Conservation (phyloP, 2,797 vertebrate species). For the Emys orbicularis region DNA sequence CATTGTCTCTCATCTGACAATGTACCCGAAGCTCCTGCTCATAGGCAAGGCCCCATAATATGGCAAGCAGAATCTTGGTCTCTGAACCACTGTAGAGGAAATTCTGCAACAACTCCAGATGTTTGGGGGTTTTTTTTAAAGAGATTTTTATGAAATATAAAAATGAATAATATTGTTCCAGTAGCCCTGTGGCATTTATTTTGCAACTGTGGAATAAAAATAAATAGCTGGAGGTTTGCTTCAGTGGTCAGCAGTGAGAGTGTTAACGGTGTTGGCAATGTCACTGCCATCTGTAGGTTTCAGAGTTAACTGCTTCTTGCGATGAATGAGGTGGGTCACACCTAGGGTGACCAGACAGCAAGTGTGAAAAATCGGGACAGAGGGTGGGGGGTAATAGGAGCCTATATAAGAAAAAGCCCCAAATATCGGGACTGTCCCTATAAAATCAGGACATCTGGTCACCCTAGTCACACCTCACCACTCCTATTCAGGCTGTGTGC, state of each 20-base stretch:
- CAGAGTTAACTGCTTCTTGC: background rate
- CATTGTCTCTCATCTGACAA: background rate
- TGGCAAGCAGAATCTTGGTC: background rate
- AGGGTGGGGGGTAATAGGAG: too few species aligned
- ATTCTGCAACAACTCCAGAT: background rate
- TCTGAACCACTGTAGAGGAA: background rate
- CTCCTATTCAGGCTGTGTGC: background rate
- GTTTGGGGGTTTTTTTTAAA: background rate
- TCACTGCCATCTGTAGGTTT: background rate
- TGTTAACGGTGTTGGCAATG: background rate
- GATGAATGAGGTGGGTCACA: background rate
- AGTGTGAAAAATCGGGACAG: too few species aligned
- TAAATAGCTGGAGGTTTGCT: background rate
- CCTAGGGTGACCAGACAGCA: background rate
- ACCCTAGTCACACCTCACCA: background rate
- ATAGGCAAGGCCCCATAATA: background rate
- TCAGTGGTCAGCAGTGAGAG: background rate
- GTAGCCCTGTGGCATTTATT: background rate
- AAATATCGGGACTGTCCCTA: too few species aligned
- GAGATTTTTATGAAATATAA: background rate
- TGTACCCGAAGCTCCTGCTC: background rate
- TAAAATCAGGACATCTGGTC: too few species aligned
- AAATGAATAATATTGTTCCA: background rate
- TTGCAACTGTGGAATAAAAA: background rate
- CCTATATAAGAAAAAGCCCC: too few species aligned